phyloP scores from a whole-genome alignment of 2,888 invertebrate genomes.

The Adelognathus sp. region DNA sequence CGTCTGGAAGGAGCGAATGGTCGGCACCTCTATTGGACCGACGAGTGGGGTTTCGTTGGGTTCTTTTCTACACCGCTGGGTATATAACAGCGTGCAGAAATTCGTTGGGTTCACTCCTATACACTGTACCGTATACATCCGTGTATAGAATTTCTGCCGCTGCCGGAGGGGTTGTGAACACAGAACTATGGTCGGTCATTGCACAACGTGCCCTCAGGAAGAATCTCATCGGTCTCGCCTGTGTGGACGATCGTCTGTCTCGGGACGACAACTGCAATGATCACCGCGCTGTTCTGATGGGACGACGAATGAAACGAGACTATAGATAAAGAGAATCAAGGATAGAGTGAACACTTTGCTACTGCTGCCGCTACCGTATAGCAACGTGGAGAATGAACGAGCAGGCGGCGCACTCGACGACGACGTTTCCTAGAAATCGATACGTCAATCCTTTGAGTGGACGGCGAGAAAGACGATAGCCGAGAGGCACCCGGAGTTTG shows the following conservation, averaged over 20 bases:
- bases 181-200: neutral
- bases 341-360: neutral
- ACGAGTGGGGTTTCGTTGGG: slow-evolving; percentile 15
- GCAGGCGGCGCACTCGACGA: slow-evolving; percentile 17
- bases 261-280: slow-evolving; percentile 22
- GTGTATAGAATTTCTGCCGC: neutral
- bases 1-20: neutral
- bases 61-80: neutral
- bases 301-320: neutral
- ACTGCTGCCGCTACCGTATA: neutral
- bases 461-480: slow-evolving; percentile 58
- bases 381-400: neutral
- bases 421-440: slow-evolving; percentile 69
- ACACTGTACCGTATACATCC: too few relatives aligned
- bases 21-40: slow-evolving; percentile 11
- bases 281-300: neutral
- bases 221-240: slow-evolving; percentile 4
- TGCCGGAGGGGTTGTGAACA: neutral
- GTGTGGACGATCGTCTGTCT: slow-evolving; percentile 2
- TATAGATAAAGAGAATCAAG: slow-evolving; percentile 31
- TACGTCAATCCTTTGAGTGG: slow-evolving; percentile 73
- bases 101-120: too few relatives aligned
- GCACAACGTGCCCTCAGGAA: neutral
- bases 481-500: slow-evolving; percentile 23
- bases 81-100: neutral